phyloP scores from a whole-genome alignment of 2,888 invertebrate species.

The Craniophora ligustri region DNA sequence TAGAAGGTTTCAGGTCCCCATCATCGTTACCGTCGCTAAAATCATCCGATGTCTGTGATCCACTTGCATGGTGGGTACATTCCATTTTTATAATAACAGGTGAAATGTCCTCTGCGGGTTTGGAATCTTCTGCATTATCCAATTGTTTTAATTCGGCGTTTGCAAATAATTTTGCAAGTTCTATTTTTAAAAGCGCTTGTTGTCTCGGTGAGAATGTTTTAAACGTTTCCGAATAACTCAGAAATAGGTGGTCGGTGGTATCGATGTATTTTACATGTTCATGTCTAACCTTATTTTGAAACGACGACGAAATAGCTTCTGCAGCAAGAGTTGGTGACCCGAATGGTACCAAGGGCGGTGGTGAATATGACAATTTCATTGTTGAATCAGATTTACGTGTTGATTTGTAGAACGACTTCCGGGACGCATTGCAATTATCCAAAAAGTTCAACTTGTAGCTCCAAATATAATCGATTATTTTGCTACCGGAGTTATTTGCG shows the following conservation, averaged over 20 bases:
- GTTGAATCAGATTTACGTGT: background rate
- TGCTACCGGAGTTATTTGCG: slow-evolving; percentile 39
- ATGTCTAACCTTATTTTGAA: background rate
- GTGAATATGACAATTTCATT: slow-evolving; percentile 12
- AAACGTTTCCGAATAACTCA: slow-evolving; percentile 56
- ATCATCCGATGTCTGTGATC: background rate
- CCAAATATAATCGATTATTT: slow-evolving; percentile 57
- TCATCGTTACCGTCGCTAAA: slow-evolving; percentile 1
- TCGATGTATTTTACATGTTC: slow-evolving; percentile 25
- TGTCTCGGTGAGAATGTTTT: slow-evolving; percentile 49
- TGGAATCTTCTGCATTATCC: slow-evolving; percentile 6
- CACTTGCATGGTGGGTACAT: background rate
- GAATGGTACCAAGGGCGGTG: slow-evolving; percentile 26
- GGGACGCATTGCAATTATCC: slow-evolving; percentile 42
- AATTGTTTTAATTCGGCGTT: slow-evolving; percentile 47
- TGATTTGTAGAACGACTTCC: slow-evolving; percentile 13
- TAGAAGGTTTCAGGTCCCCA: background rate
- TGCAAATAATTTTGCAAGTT: slow-evolving; percentile 58
- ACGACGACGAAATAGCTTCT: background rate
- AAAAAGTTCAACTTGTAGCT: slow-evolving; percentile 53
- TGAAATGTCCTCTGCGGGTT: background rate
- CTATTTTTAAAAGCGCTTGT: slow-evolving; percentile 53
- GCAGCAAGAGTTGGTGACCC: background rate
- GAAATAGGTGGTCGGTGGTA: slow-evolving; percentile 54
- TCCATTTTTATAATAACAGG: slow-evolving; percentile 28